Evolutionary conservation across 2,113 vertebrate genomes (phyloP).

Genomic region (Rhabdomys dilectus): DNA sequence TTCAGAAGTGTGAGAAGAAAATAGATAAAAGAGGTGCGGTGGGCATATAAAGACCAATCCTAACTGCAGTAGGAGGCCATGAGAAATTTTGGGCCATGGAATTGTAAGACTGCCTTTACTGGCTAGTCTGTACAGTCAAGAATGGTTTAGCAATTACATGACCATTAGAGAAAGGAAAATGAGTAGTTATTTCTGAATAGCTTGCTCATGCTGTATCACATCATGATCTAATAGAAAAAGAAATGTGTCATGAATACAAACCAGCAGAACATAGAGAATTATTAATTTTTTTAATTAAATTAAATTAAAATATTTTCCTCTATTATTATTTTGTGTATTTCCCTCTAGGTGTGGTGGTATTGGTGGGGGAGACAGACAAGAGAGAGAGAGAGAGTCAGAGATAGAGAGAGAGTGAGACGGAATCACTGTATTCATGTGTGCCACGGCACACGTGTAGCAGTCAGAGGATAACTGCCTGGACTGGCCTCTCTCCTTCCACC

Average conservation of each 20-base stretch:
- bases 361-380: too few species aligned
- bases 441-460: not conserved
- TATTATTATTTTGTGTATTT: not conserved
- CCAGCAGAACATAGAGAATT: not conserved
- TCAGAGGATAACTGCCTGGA: not conserved
- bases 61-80: not conserved
- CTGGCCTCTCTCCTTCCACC: not conserved
- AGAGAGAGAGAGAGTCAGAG: not conserved
- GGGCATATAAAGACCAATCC: not conserved
- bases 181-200: not conserved
- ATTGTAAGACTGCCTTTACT: constrained; percentile 7
- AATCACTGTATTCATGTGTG: not conserved
- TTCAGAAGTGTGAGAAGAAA: not conserved
- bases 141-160: not conserved
- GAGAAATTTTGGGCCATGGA: not conserved
- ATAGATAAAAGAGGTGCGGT: not conserved
- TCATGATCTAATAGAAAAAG: constrained; percentile 47
- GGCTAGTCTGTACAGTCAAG: not conserved
- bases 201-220: constrained; percentile 2
- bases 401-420: not conserved
- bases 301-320: not conserved
- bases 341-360: not conserved
- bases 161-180: constrained; percentile 12
- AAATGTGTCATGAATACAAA: not conserved
- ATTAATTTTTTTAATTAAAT: too few species aligned